phyloP scores from a whole-genome alignment of 2,113 vertebrate genomes.

The Daubentonia madagascariensis region DNA sequence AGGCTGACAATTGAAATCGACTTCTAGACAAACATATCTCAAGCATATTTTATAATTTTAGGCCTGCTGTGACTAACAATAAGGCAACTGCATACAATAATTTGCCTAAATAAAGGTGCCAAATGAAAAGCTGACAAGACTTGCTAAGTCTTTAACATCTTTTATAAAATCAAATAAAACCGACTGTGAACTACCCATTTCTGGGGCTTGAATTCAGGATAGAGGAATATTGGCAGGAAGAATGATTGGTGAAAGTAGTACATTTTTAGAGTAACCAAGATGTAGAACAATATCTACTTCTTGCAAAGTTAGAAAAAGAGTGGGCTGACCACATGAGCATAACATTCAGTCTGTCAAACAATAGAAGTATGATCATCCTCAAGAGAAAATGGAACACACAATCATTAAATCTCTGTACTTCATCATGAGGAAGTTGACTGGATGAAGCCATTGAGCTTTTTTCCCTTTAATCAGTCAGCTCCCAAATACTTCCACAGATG shows the following conservation, averaged over 20 bases:
- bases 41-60: neutral
- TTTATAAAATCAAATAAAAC: neutral
- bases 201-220: neutral
- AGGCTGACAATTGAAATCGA: neutral
- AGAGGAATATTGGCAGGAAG: neutral
- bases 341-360: neutral
- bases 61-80: neutral
- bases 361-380: neutral
- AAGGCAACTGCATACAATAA: neutral
- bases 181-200: neutral
- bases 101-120: neutral
- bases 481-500: neutral
- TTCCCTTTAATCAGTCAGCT: neutral
- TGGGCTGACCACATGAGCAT: neutral
- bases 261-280: neutral
- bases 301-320: neutral
- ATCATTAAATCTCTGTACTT: neutral
- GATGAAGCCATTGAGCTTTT: neutral
- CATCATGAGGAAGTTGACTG: neutral
- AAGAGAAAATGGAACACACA: neutral
- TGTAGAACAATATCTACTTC: neutral
- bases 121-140: neutral
- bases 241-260: neutral
- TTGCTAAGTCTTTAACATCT: neutral
- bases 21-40: neutral